A percentile compares a stretch with the other conserved stretches of the same genome.
Conservation (phyloP, 1,140 invertebrate species). For the Drosophila setifemur region DNA sequence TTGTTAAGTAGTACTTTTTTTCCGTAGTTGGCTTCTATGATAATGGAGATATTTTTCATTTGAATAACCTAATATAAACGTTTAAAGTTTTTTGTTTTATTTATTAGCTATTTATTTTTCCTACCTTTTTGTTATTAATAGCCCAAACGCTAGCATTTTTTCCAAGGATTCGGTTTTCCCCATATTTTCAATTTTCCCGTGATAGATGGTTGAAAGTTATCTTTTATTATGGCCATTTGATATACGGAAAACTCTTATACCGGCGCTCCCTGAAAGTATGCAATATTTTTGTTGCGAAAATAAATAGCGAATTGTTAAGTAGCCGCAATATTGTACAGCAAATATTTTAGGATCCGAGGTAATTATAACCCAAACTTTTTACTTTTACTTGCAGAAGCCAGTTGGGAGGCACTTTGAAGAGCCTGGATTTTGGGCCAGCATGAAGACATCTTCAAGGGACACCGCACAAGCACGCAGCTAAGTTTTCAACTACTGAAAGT, state of each 20-base stretch:
- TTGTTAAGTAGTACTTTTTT: no score
- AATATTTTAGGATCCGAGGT: constrained; percentile 1
- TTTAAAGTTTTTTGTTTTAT: no score
- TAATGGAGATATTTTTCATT: no score
- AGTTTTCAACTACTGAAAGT: constrained; percentile 26
- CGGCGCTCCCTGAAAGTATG: constrained; percentile 37
- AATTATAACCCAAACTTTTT: not conserved
- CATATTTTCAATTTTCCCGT: no score
- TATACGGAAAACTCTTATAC: constrained; percentile 24
- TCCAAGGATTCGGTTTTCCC: no score
- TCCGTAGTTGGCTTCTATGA: no score
- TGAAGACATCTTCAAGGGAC: not conserved
- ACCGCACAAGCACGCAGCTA: not conserved
- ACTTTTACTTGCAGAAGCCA: constrained; percentile 34
- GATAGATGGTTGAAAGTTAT: not conserved
- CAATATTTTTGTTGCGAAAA: constrained; percentile 14
- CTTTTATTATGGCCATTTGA: not conserved
- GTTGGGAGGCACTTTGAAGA: constrained; percentile 12
- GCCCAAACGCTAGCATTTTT: not conserved
- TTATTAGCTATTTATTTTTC: not conserved
- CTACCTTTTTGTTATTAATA: not conserved
- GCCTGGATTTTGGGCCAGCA: constrained; percentile 13
- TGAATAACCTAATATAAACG: no score
- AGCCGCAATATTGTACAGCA: constrained; percentile 13
- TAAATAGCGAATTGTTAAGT: constrained; percentile 22